phyloP scores from a whole-genome alignment of 2,113 vertebrate genomes.

The Urocitellus parryii region DNA sequence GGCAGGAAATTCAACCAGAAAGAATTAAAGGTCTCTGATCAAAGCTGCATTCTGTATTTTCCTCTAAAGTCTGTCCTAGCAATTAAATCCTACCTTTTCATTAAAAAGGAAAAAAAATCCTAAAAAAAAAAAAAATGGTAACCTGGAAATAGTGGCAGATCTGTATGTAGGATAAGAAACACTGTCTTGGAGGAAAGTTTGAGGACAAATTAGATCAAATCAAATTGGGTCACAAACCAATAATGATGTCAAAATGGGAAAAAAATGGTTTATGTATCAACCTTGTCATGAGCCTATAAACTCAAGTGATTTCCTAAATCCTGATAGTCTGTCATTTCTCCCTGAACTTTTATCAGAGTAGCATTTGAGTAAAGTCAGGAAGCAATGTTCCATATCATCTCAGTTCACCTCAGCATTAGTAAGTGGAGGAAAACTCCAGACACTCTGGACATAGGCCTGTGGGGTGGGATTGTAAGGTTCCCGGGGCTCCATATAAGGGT shows the following conservation, averaged over 20 bases:
- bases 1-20: background rate
- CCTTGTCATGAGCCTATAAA: background rate
- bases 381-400: background rate
- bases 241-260: background rate
- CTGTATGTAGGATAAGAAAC: background rate
- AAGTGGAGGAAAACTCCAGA: background rate
- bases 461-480: background rate
- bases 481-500: background rate
- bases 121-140: background rate
- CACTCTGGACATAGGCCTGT: background rate
- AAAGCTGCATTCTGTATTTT: background rate
- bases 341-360: background rate
- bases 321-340: background rate
- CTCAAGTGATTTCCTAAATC: background rate
- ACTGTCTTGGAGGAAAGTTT: background rate
- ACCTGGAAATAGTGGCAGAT: background rate
- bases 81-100: background rate
- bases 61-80: background rate
- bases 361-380: background rate
- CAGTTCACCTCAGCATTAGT: background rate
- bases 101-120: background rate
- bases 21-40: background rate
- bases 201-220: background rate
- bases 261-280: background rate
- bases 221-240: background rate